Base-by-base conservation (phyloP, 2,113 vertebrate species). In the Montifringilla adamsi region DNA sequence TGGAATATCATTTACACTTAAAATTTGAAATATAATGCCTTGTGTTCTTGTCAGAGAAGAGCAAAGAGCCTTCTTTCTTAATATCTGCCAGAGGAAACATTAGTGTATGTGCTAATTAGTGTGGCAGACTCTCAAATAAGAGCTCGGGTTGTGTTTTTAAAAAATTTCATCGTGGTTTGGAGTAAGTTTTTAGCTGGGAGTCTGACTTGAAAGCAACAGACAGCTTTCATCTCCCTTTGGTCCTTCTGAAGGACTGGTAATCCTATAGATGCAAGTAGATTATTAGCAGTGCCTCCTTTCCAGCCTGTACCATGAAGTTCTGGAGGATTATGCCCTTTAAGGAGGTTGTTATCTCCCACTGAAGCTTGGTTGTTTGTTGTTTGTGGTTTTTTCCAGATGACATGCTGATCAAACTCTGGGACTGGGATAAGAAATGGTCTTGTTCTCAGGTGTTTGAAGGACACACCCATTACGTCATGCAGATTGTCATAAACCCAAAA, bases 391-490 rank as follows among this genome's bases (percentile, higher is more conserved):
- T 70, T 81, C 22, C 95, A 99, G 99, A 99, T 98, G 99, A 99
- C 97, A 99, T 99, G 99, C 98, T 99, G 88, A 99, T 99, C 97
- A 99, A 99, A 87, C 98, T 99, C 13, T 99, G 99, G 99, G 99
- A 99, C 97, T 99, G 99, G 99, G 99, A 99, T 95, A 99, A 99
- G 97, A 99, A 99, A 84, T 99, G 99, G 99, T 98, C 98, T 11
- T 99, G 99, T 96, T 99, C 99, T 93, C 99, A 99, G 94, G 99
- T 99, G 88, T 99, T 99, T 98, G 99, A 99, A 97, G 99, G 99
- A 75, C 99, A 99, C 89, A 99, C 99, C n/a, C 99, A 99, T 96
- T 99, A 99, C 3, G 99, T 99, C 64, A 99, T 99, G 99, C 99
- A 99, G 97, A 99, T 99, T 89, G 99, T 99, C 86, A 99, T 99